Evolutionary conservation across 2,888 invertebrate species (phyloP), one percentile per base, ranked within the genome.

Genomic region (Macaria liturata): DNA sequence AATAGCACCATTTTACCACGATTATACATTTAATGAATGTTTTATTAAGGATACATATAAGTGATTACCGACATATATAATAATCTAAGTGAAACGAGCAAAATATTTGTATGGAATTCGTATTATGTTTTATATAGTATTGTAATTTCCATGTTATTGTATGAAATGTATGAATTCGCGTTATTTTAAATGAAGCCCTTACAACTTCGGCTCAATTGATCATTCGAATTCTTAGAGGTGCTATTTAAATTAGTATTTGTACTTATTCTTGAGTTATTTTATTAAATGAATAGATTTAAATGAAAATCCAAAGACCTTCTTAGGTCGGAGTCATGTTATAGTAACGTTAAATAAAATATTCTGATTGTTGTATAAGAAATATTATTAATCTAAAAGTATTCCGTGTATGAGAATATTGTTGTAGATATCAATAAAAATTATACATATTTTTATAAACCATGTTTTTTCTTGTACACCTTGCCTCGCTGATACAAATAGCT

Each of bases 341-440:
- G 75, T 83, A 37, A 82, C 78, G 76, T 86, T 78, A 82, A 75
- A 73, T 80, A 67, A 66, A 70, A 69, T 84, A 81, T 83, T 76
- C 80, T 74, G 76, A 83, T 85, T 84, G 78, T 82, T 88, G 82
- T 88, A 88, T 86, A 81, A 83, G 86, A 88, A 84, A n/a, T 42
- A 42, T 37, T 37, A 42, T 85, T 83, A 83, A 81, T 83, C 67
- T 62, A 70, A 72, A 72, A 74, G 77, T 76, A 83, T 77, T 75
- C 77, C 71, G 83, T 84, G 78, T 85, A 84, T 78, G 76, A 81
- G 74, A 81, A 81, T 82, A 80, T 85, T 42, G 86, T 81, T 89
- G 88, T 90, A 91, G 87, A 89, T 90, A 90, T 75, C 78, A 84
- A 86, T 86, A 87, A 88, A n/a, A 90, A 78, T 74, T 82, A 78